Conservation (phyloP, 2,888 invertebrate species). For the Melieria crassipennis region DNA sequence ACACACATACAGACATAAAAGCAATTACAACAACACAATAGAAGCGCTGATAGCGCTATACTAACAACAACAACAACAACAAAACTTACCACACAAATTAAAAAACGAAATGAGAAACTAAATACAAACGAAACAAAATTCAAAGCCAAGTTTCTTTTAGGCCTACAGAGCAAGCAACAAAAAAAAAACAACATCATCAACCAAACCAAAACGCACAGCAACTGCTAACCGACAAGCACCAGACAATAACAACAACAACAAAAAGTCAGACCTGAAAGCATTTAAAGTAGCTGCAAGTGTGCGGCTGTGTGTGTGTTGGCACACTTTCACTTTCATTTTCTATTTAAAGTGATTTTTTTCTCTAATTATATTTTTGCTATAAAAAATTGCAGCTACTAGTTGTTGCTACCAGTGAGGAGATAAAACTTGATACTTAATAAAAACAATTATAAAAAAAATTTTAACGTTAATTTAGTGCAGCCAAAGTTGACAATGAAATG, state of each 20-base stretch:
- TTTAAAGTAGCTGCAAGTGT: too few species aligned
- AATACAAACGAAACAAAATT: constrained; percentile 48
- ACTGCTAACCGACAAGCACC: not conserved
- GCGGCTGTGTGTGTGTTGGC: constrained; percentile 48
- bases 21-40: too few species aligned
- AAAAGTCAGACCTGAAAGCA: too few species aligned
- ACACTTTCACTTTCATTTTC: constrained; percentile 60
- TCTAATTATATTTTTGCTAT: too few species aligned
- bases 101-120: constrained; percentile 24
- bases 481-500: too few species aligned
- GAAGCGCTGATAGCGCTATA: not conserved
- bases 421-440: too few species aligned
- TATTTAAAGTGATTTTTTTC: constrained; percentile 27
- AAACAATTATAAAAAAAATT: too few species aligned
- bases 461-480: too few species aligned
- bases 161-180: constrained; percentile 17
- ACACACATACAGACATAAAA: not conserved
- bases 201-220: constrained; percentile 1
- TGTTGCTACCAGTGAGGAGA: too few species aligned
- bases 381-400: too few species aligned
- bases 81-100: not conserved
- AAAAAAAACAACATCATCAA: constrained; percentile 14
- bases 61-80: constrained; percentile 14
- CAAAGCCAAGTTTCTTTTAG: constrained; percentile 39
- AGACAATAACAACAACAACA: too few species aligned